Evolutionary conservation across 2,888 invertebrate genomes (phyloP).

Genomic region (Eumerus sabulonum): DNA sequence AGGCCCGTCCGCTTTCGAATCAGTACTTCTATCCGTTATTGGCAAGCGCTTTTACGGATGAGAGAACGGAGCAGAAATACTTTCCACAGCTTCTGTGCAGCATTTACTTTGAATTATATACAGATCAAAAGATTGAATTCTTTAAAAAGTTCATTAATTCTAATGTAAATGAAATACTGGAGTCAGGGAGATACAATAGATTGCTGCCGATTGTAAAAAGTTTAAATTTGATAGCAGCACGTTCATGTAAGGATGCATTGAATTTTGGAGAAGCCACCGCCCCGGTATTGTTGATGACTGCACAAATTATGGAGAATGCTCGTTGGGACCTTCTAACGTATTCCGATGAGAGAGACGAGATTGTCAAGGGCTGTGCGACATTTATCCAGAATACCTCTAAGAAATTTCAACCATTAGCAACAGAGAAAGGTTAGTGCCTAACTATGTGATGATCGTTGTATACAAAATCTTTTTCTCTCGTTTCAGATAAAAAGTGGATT

Average conservation of each 20-base stretch:
- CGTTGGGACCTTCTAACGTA: constrained; percentile 75
- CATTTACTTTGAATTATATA: constrained; percentile 71
- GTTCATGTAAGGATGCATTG: constrained; percentile 63
- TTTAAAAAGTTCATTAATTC: constrained; percentile 72
- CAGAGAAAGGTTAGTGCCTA: constrained; percentile 71
- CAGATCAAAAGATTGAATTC: constrained; percentile 71
- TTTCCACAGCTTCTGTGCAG: constrained; percentile 71
- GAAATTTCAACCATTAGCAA: constrained; percentile 72
- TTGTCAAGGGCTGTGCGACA: constrained; percentile 72
- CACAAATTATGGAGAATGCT: constrained; percentile 74
- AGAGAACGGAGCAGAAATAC: constrained; percentile 66
- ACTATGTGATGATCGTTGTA: background rate
- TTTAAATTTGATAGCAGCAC: constrained; percentile 71
- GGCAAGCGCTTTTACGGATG: constrained; percentile 64
- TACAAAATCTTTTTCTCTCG: background rate
- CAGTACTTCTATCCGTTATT: constrained; percentile 70
- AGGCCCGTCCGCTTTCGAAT: constrained; percentile 70
- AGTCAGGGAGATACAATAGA: constrained; percentile 55
- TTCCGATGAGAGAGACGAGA: constrained; percentile 71
- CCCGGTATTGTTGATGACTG: constrained; percentile 73
- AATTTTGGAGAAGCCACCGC: constrained; percentile 73
- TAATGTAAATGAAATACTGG: constrained; percentile 71
- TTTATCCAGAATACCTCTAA: constrained; percentile 72
- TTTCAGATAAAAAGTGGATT: constrained; percentile 75
- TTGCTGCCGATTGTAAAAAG: constrained; percentile 71